These are phyloP conservation scores for Dendropsophus ebraccatus DNA, from an alignment of 2,113 vertebrate genomes.

Conservation along the genomic window DNA sequence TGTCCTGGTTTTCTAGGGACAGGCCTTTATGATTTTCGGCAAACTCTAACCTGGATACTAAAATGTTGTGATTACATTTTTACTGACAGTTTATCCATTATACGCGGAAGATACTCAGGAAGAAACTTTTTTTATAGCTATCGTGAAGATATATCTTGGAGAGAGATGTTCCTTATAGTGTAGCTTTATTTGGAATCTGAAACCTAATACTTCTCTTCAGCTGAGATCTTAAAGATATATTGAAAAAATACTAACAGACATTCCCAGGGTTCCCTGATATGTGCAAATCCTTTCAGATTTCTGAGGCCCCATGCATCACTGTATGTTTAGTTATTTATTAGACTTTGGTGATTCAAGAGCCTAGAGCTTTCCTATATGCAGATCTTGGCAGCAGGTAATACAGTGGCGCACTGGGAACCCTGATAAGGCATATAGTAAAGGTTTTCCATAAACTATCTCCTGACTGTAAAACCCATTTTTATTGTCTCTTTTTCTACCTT, in stretches of 20 bases:
- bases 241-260: not conserved
- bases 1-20: slow-evolving; percentile 49
- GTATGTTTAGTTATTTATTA: not conserved
- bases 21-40: not conserved
- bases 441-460: no score
- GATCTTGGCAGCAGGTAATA: not conserved
- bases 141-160: not conserved
- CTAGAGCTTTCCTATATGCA: not conserved
- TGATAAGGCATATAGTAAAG: no score
- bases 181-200: not conserved
- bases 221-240: not conserved
- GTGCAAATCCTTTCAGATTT: not conserved
- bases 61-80: not conserved
- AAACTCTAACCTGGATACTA: not conserved
- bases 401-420: not conserved
- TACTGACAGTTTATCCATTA: not conserved
- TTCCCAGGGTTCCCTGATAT: not conserved
- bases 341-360: not conserved
- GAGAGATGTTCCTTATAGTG: not conserved
- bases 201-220: not conserved
- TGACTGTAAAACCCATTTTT: no score
- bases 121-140: not conserved
- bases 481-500: no score
- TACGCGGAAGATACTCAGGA: not conserved
- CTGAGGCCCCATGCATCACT: not conserved